Percentiles rank a stretch among this genome's conserved stretches.
phyloP scores from a whole-genome alignment of 1,140 invertebrate genomes.

The Zophobas morio region DNA sequence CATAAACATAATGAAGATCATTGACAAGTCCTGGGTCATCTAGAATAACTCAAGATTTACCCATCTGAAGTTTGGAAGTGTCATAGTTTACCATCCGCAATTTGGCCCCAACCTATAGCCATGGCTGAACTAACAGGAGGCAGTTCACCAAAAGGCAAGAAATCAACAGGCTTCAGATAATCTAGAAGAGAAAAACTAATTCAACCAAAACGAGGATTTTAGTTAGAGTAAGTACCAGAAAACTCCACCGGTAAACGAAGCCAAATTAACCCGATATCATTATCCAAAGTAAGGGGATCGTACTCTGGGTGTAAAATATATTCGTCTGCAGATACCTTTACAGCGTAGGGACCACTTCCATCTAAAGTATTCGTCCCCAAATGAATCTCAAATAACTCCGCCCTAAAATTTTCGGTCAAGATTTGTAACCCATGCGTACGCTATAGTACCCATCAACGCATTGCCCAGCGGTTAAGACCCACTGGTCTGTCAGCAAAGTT shows the following conservation, averaged over 20 bases:
- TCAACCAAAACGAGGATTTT: background rate
- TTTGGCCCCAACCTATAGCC: conserved; percentile 16
- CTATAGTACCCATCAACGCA: conserved; percentile 8
- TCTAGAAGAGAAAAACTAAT: background rate
- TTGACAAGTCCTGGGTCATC: background rate
- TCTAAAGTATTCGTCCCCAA: background rate
- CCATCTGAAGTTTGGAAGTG: background rate
- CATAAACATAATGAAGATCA: conserved; percentile 7
- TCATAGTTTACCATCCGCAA: background rate
- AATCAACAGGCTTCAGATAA: conserved; percentile 20
- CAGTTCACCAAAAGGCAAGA: background rate
- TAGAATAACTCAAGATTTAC: background rate
- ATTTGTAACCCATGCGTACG: background rate
- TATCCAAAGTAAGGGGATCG: background rate
- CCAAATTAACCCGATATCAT: conserved; percentile 17
- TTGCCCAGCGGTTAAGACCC: conserved; percentile 7
- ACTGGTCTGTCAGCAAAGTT: background rate
- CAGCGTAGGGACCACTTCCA: conserved; percentile 4
- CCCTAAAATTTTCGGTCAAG: background rate
- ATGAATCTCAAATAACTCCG: conserved; percentile 1
- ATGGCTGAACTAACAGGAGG: background rate
- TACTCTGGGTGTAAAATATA: conserved; percentile 20
- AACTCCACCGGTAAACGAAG: conserved; percentile 5
- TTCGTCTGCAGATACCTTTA: conserved; percentile 5
- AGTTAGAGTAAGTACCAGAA: background rate